Percentiles rank a stretch among this genome's conserved stretches.
phyloP scores from a whole-genome alignment of 2,888 invertebrate genomes.

The Cepaea hortensis region DNA sequence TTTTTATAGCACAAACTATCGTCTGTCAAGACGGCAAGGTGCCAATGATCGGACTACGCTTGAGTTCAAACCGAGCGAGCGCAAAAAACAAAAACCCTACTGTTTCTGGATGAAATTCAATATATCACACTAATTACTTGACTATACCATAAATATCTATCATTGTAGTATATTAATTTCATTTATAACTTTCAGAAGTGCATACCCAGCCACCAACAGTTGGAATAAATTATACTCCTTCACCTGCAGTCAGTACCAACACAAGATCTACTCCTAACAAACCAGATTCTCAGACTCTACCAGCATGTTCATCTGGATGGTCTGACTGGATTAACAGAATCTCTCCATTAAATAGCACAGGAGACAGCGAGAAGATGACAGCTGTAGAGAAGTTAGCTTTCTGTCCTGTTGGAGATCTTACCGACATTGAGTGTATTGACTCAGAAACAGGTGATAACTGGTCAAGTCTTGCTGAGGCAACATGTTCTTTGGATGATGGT shows the following conservation, averaged over 20 bases:
- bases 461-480: slow-evolving; percentile 60
- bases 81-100: too few relatives aligned
- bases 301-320: slow-evolving; percentile 53
- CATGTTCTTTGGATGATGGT: slow-evolving; percentile 81
- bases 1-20: too few relatives aligned
- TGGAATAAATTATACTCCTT: not conserved
- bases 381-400: slow-evolving; percentile 57
- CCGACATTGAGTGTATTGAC: slow-evolving; percentile 68
- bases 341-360: slow-evolving; percentile 57
- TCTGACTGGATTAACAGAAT: slow-evolving; percentile 65
- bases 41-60: too few relatives aligned
- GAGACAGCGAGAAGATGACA: slow-evolving; percentile 61
- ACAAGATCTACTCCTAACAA: not conserved
- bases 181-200: not conserved
- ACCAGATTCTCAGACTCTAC: not conserved
- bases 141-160: too few relatives aligned
- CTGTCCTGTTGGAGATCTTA: slow-evolving; percentile 66
- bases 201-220: not conserved
- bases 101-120: too few relatives aligned
- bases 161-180: not conserved
- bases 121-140: too few relatives aligned
- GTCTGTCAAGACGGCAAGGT: too few relatives aligned
- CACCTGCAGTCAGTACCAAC: not conserved
- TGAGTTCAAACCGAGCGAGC: too few relatives aligned
- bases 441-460: slow-evolving; percentile 58